These are phyloP conservation scores for Grammomys dolichurus DNA, from an alignment of 2,113 vertebrate genomes.

Conservation along the genomic window DNA sequence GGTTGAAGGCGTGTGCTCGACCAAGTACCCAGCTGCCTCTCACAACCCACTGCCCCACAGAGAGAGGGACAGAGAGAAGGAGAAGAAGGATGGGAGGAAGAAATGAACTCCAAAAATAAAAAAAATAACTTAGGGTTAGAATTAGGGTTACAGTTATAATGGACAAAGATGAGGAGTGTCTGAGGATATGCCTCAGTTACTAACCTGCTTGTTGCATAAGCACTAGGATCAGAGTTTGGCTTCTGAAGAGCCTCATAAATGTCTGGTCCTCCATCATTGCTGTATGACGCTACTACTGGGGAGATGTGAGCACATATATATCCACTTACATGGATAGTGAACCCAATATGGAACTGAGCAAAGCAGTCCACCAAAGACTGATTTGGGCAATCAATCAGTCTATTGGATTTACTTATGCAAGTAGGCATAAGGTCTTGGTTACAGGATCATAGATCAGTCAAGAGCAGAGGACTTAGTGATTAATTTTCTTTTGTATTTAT, in stretches of 20 bases:
- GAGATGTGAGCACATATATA: not conserved
- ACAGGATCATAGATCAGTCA: not conserved
- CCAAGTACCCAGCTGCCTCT: too few species aligned
- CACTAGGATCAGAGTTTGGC: not conserved
- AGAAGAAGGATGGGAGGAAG: not conserved
- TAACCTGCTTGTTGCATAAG: not conserved
- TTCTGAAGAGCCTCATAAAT: not conserved
- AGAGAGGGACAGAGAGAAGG: fast-evolving
- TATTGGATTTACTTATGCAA: not conserved
- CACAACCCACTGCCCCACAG: too few species aligned
- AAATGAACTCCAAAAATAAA: not conserved
- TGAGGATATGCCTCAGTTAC: not conserved
- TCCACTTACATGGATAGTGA: too few species aligned
- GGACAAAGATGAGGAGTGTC: not conserved
- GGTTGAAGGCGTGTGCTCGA: too few species aligned
- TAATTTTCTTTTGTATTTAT: not conserved
- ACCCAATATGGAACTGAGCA: not conserved
- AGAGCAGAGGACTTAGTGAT: not conserved
- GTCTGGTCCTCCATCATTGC: too few species aligned
- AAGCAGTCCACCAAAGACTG: too few species aligned
- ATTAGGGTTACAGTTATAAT: too few species aligned
- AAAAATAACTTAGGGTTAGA: too few species aligned
- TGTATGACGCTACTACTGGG: not conserved
- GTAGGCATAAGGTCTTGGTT: not conserved
- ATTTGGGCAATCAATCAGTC: not conserved